Evolutionary conservation across 2,113 vertebrate species (phyloP).

Genomic region (Lates calcarifer): DNA sequence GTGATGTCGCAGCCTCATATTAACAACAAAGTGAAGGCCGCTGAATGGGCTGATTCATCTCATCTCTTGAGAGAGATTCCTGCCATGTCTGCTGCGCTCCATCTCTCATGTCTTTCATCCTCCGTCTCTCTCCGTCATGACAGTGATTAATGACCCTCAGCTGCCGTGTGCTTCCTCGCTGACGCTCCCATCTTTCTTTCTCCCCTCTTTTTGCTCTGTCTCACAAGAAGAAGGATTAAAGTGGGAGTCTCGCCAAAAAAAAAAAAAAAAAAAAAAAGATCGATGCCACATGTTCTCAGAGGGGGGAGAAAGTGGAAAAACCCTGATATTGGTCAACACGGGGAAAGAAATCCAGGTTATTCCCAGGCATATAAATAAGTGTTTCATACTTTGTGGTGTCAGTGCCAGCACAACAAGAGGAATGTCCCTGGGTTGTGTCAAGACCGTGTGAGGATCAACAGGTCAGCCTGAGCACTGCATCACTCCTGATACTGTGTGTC

Average conservation of each 20-base stretch:
- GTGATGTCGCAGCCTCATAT: conserved; percentile 70
- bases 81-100: conserved; percentile 68
- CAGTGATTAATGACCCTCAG: conserved; percentile 86
- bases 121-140: conserved; percentile 63
- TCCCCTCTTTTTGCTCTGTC: conserved; percentile 65
- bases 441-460: conserved; percentile 39
- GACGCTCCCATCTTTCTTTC: conserved; percentile 84
- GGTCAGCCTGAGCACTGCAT: conserved; percentile 11
- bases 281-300: conserved; percentile 70
- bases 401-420: not conserved
- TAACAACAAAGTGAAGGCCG: conserved; percentile 62
- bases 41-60: conserved; percentile 74
- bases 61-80: conserved; percentile 70
- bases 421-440: conserved; percentile 23
- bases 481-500: conserved; percentile 11
- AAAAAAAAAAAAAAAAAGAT: conserved; percentile 57
- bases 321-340: conserved; percentile 40
- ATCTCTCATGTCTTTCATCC: conserved; percentile 74
- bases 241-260: conserved; percentile 47
- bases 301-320: conserved; percentile 35
- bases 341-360: conserved; percentile 22
- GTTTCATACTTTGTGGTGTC: conserved; percentile 1
- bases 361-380: conserved; percentile 29
- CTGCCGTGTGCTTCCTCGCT: conserved; percentile 78
- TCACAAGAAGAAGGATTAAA: conserved; percentile 68